Evolutionary conservation across 2,113 vertebrate species (phyloP).

Genomic region (Eubucco bourcierii): DNA sequence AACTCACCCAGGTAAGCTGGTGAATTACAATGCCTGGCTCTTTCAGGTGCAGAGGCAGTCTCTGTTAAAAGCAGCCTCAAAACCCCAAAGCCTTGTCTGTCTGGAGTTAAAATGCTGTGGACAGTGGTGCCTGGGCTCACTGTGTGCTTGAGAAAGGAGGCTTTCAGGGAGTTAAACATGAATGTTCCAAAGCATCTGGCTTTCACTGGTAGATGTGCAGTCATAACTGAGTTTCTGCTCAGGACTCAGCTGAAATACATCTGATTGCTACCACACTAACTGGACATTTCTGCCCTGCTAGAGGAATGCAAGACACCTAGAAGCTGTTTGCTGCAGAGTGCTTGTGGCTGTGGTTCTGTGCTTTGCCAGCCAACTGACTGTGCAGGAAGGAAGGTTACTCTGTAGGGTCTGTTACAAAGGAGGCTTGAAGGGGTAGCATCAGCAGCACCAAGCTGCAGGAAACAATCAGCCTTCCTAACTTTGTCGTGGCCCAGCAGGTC

Average conservation of each 20-base stretch:
- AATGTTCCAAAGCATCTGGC: background rate
- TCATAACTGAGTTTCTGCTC: background rate
- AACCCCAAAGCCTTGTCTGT: background rate
- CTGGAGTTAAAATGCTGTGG: background rate
- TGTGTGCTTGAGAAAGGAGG: background rate
- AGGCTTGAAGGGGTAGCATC: background rate
- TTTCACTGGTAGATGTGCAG: background rate
- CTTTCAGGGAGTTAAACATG: background rate
- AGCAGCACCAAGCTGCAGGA: background rate
- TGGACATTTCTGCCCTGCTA: background rate
- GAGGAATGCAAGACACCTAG: background rate
- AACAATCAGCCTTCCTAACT: background rate
- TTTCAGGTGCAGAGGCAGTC: background rate
- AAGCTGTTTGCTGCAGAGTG: background rate
- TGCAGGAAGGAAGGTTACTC: background rate
- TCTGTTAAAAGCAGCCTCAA: background rate
- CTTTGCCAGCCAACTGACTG: background rate
- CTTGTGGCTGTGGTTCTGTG: background rate
- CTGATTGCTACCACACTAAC: background rate
- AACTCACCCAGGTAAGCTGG: background rate
- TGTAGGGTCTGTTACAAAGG: background rate
- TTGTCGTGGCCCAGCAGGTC: background rate
- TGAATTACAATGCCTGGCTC: background rate
- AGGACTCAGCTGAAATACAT: background rate
- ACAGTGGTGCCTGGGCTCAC: background rate